Conservation (phyloP, 2,888 invertebrate genomes). For the Caradrina kadenii region DNA sequence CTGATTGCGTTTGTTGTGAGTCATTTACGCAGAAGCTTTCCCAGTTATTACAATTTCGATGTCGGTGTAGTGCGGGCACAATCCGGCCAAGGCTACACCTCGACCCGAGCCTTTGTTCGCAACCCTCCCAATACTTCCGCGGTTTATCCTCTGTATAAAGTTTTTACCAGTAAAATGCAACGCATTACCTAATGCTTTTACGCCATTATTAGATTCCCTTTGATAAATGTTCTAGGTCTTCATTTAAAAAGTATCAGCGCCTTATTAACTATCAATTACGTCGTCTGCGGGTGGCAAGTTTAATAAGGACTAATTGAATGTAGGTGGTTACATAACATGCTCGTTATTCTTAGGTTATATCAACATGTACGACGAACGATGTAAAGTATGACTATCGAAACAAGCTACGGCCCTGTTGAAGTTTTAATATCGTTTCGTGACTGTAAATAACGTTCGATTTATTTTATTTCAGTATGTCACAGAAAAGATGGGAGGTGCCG, state of each 20-base stretch:
- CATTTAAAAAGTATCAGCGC: slow-evolving; percentile 4
- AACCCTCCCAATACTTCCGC: slow-evolving; percentile 77
- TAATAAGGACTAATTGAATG: slow-evolving; percentile 6
- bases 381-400: background rate
- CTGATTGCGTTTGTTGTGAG: slow-evolving; percentile 59
- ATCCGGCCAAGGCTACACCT: slow-evolving; percentile 86
- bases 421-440: slow-evolving; percentile 12
- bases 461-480: slow-evolving; percentile 97
- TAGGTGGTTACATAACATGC: background rate
- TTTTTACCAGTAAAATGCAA: slow-evolving; percentile 63
- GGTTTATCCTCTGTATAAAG: slow-evolving; percentile 75
- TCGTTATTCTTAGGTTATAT: slow-evolving; percentile 8
- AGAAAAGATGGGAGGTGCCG: slow-evolving; percentile 99
- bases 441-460: slow-evolving; percentile 45
- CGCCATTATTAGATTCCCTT: slow-evolving; percentile 41
- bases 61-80: slow-evolving; percentile 67
- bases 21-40: slow-evolving; percentile 69
- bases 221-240: slow-evolving; percentile 22
- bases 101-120: slow-evolving; percentile 83
- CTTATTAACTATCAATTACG: background rate
- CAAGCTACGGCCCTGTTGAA: slow-evolving; percentile 1
- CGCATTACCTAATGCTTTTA: slow-evolving; percentile 26
- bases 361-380: background rate
- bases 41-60: slow-evolving; percentile 75
- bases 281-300: background rate